Base-by-base conservation (phyloP, 92 coral and sea anemone species). In the Porites divaricata region DNA sequence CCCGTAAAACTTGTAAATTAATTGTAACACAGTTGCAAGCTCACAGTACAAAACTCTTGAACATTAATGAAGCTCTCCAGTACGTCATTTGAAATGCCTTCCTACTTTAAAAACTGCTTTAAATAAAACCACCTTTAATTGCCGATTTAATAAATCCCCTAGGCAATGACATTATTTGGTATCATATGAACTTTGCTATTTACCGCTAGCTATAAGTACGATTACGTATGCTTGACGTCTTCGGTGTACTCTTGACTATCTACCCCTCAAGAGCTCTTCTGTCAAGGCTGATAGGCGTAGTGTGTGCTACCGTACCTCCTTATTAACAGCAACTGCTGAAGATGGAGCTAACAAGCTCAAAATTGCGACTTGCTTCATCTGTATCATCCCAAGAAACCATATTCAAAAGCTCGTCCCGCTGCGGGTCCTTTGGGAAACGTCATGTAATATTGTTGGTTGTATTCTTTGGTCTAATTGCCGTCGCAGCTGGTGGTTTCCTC, bases 401-500 rank as follows among this genome's bases (percentile, higher is more conserved):
- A 63, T 58, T 72, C 54, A 72, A 8, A 61, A 35, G 70, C 7
- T 62, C 70, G 8, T 48, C 58, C 24, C 23, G 59, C 49, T 45
- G 62, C 1, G 59, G 6, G 21, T 71, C 48, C 49, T 45, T 61
- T 8, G 59, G 6, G 20, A 81, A 81, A 49, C 77, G 78, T 5
- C 71, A 71, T 6, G 22, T 71, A 28, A 62, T 72, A 8, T 45
- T 81, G 15, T 15, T 81, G 23, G 78, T 81, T 19, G 10, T 72
- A 49, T 59, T 71, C 12, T 28, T 81, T 14, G 63, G 86, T 19
- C 28, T 86, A 6, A 7, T 69, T 48, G 83, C 88, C 10, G 63
- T 63, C 59, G 90, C 77, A 28, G 89, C 49, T 8, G 93, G 45
- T 35, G 45, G 93, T 20, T 86, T 86, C 45, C 70, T 74, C 0